Conservation (phyloP, 2,797 vertebrate genomes). For the Sciurus vulgaris region DNA sequence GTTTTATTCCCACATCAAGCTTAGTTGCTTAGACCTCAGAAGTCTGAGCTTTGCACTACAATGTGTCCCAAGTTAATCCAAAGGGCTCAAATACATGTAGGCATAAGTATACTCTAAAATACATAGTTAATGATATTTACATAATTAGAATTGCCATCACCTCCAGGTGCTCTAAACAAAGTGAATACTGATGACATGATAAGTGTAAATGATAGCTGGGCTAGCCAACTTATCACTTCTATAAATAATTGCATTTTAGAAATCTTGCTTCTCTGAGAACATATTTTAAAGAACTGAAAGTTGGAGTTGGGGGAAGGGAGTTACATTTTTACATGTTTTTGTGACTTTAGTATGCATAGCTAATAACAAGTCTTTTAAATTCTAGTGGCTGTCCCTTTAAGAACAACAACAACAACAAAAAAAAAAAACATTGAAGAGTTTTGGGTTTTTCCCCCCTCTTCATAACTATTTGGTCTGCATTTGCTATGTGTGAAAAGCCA, state of each 20-base stretch:
- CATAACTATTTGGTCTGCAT: conserved; percentile 56
- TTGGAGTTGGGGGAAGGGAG: neutral
- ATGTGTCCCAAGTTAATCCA: conserved; percentile 18
- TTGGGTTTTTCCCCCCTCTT: neutral
- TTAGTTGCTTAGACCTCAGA: neutral
- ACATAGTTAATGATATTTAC: conserved; percentile 47
- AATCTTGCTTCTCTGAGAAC: conserved; percentile 51
- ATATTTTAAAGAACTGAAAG: conserved; percentile 25
- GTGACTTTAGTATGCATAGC: conserved; percentile 37
- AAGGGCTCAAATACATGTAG: neutral
- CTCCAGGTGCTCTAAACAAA: conserved; percentile 51
- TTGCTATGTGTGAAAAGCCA: conserved; percentile 58
- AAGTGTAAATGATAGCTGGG: conserved; percentile 47
- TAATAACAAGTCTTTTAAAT: conserved; percentile 58
- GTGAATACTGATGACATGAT: conserved; percentile 39
- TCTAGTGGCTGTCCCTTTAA: conserved; percentile 57
- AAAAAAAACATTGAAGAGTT: neutral
- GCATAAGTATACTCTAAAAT: neutral
- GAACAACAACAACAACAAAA: too few relatives aligned
- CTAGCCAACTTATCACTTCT: conserved; percentile 36
- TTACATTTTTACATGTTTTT: conserved; percentile 38
- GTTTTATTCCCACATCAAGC: neutral
- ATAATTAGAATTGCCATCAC: conserved; percentile 61
- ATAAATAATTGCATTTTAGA: conserved; percentile 63
- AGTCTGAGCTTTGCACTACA: neutral